phyloP scores from a whole-genome alignment of 2,797 vertebrate species.

The Syngnathus acus region DNA sequence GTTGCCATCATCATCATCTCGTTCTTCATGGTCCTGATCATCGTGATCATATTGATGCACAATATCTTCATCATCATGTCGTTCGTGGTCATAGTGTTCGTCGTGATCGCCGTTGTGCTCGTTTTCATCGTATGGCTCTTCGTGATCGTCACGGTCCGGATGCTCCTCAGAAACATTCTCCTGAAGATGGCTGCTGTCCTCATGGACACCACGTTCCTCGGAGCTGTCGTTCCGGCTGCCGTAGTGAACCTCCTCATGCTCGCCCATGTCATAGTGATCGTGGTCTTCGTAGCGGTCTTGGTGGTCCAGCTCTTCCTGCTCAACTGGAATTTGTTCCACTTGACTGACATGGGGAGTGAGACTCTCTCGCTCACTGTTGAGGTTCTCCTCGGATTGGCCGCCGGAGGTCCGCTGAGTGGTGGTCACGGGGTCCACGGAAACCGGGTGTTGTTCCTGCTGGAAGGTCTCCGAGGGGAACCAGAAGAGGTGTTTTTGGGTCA shows the following conservation, averaged over 20 bases:
- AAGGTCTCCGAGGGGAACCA: slow-evolving; percentile 83
- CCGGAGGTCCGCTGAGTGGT: slow-evolving; percentile 59
- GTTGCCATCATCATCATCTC: background rate
- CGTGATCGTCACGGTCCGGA: slow-evolving; percentile 10
- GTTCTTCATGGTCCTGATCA: background rate
- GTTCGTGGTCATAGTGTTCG: background rate
- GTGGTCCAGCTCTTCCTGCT: slow-evolving; percentile 25
- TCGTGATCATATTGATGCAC: background rate
- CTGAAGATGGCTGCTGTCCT: slow-evolving; percentile 6
- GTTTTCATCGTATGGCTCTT: slow-evolving; percentile 11
- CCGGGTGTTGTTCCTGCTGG: slow-evolving; percentile 49
- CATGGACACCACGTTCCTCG: slow-evolving; percentile 32
- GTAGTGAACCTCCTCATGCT: slow-evolving; percentile 42
- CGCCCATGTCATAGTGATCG: slow-evolving; percentile 58
- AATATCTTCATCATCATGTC: background rate
- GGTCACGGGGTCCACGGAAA: slow-evolving; percentile 51
- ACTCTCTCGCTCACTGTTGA: slow-evolving; percentile 14
- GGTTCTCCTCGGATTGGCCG: slow-evolving; percentile 46
- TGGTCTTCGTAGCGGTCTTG: slow-evolving; percentile 17
- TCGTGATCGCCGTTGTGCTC: background rate
- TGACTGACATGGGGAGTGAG: slow-evolving; percentile 13
- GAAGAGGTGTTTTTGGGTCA: slow-evolving; percentile 84
- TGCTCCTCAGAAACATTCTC: slow-evolving; percentile 34
- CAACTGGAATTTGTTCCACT: slow-evolving; percentile 26
- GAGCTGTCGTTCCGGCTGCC: slow-evolving; percentile 35